Evolutionary conservation across 2,797 vertebrate genomes (phyloP).

Genomic region (Diplodus sargus): DNA sequence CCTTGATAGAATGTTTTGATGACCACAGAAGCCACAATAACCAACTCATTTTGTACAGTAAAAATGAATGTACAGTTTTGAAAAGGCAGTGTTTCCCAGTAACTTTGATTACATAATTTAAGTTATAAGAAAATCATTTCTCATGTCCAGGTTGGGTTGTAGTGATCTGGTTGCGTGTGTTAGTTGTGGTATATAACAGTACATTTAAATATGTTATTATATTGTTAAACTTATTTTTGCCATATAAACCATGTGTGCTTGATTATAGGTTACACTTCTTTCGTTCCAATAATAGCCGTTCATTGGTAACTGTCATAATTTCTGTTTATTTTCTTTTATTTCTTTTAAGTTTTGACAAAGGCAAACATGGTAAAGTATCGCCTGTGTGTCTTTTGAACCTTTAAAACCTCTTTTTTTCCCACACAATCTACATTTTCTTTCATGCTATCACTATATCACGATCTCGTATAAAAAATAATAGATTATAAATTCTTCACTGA

Average conservation of each 20-base stretch:
- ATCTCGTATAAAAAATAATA: conserved; percentile 18
- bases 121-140: too few species aligned
- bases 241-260: background rate
- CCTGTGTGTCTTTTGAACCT: conserved; percentile 56
- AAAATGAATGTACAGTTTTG: background rate
- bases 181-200: background rate
- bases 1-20: background rate
- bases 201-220: background rate
- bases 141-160: background rate
- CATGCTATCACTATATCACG: conserved; percentile 31
- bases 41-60: background rate
- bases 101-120: background rate
- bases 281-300: conserved; percentile 3
- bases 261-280: background rate
- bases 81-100: background rate
- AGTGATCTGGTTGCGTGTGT: background rate
- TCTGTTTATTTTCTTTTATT: conserved; percentile 68
- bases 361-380: conserved; percentile 82
- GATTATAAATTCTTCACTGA: background rate
- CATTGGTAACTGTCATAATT: conserved; percentile 42
- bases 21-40: background rate
- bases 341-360: conserved; percentile 82
- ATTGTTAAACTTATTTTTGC: conserved; percentile 1
- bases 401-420: conserved; percentile 35
- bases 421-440: conserved; percentile 34